Base-by-base conservation (phyloP, 2,888 invertebrate genomes). In the Scrobipalpa atriplicella region DNA sequence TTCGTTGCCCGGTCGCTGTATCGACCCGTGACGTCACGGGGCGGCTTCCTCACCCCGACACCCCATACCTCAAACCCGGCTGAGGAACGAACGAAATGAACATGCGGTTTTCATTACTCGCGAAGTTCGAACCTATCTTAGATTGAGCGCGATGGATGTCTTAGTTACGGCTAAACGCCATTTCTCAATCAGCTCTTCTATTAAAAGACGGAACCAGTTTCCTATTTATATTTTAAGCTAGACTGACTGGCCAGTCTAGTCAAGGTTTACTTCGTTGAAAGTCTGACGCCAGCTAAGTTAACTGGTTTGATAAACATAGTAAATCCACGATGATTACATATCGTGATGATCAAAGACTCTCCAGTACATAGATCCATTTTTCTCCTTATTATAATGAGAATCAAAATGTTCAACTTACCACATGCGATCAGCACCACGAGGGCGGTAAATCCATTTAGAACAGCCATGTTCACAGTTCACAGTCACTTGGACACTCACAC, bases 391-490 rank as follows among this genome's bases (percentile, higher is more conserved):
- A 7, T 19, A 8, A 21, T 21, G 13, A 56, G 0, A 58, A 29
- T 3, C 2, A 16, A 13, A 52, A 38, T 38, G 41, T 38, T 18
- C 6, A 65, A 77, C 90, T 89, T 79, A 91, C 92, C 92, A 75
- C 89, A 78, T 76, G 82, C 75, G 81, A 89, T 80, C 89, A 91
- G 87, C 78, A 86, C 89, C 82, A 88, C 83, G 87, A 91, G 86
- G 84, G 85, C 87, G 73, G 85, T 78, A 70, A 88, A 81, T 85
- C 85, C 86, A 72, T 79, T 77, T 72, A 80, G 74, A 68, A 72
- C 69, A 74, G 87, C 80, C 91, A 91, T 92, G 68, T 75, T 80
- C 65, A 70, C 61, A 47, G 62, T 41, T 72, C 78, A 81, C 82
- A 78, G 78, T 80, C 85, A 86, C 86, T 86, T 70, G 43, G 79